Conservation (phyloP, 2,113 vertebrate genomes). For the Lamprologus speciosus region DNA sequence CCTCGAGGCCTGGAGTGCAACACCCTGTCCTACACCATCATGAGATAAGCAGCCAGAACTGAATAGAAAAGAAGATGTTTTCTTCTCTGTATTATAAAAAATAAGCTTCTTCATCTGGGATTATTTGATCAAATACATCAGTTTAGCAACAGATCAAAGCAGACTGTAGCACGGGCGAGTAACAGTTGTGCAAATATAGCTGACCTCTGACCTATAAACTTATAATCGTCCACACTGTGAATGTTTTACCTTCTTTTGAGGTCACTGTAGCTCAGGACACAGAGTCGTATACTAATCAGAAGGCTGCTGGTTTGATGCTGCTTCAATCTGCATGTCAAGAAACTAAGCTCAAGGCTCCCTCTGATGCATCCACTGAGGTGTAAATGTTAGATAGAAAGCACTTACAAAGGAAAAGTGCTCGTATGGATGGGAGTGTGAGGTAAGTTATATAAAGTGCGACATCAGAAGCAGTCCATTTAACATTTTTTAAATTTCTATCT, state of each 20-base stretch:
- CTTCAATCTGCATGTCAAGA: fast-evolving
- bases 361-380: neutral
- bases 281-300: neutral
- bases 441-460: neutral
- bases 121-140: neutral
- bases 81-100: neutral
- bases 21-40: neutral
- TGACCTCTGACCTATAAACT: fast-evolving
- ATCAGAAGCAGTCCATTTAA: fast-evolving
- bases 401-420: fast-evolving
- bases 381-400: neutral
- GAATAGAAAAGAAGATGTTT: neutral
- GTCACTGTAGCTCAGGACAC: neutral
- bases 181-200: neutral
- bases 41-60: neutral
- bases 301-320: neutral
- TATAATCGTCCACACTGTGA: fast-evolving
- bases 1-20: no score
- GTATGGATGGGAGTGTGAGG: neutral
- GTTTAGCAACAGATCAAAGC: neutral
- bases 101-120: neutral
- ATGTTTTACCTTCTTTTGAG: neutral
- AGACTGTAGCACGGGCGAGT: fast-evolving
- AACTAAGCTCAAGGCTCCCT: neutral
- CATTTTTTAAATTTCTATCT: neutral